Evolutionary conservation across 2,113 vertebrate genomes (phyloP).

Genomic region (Tricholaema leucomelas): DNA sequence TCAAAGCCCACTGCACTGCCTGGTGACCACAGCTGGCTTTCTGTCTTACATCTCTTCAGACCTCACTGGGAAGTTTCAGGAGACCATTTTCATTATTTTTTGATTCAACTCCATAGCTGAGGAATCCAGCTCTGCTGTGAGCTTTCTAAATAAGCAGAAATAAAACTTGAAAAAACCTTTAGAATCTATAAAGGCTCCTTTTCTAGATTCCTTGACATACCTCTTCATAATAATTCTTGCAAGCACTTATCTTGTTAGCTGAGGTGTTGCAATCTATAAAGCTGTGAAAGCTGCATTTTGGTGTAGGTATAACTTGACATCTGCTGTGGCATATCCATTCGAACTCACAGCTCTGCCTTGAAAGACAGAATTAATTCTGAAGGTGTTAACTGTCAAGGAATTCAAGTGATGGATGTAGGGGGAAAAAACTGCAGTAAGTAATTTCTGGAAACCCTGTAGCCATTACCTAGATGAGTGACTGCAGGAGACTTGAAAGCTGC

Average conservation of each 20-base stretch:
- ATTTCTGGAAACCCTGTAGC: neutral
- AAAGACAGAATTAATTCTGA: neutral
- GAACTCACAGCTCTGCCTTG: neutral
- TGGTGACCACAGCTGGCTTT: neutral
- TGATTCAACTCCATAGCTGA: neutral
- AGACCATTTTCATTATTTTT: neutral
- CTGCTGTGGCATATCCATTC: neutral
- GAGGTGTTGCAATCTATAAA: neutral
- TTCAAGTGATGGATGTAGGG: neutral
- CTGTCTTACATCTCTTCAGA: neutral
- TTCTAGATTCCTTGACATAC: neutral
- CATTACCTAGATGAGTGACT: neutral
- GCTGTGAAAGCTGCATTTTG: neutral
- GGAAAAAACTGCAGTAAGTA: neutral
- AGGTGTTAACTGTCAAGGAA: neutral
- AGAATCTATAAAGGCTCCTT: neutral
- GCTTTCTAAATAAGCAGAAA: neutral
- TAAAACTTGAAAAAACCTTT: neutral
- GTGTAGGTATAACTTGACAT: neutral
- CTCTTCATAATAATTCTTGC: neutral
- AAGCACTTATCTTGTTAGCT: neutral
- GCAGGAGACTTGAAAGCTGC: neutral
- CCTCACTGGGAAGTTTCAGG: neutral
- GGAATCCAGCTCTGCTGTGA: neutral
- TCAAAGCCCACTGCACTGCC: neutral